Conservation (phyloP, 2,888 invertebrate genomes). For the Acleris laterana region DNA sequence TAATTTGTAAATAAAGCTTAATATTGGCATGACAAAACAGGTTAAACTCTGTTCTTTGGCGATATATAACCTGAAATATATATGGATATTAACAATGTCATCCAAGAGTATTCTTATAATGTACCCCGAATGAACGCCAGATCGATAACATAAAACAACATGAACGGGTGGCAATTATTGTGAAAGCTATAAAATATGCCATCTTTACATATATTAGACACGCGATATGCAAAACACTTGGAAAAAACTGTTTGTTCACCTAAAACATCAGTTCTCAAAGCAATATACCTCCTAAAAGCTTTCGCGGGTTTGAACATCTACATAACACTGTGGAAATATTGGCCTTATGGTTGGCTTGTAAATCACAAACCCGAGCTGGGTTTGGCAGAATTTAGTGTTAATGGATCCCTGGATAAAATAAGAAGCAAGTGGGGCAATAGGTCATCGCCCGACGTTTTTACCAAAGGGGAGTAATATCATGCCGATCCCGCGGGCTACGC, state of each 20-base stretch:
- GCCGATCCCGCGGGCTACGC: not conserved
- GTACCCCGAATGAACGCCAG: too few species aligned
- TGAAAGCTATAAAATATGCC: not conserved
- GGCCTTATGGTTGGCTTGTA: constrained; percentile 13
- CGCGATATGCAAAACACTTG: constrained; percentile 16
- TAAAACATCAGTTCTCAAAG: constrained; percentile 8
- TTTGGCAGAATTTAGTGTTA: constrained; percentile 27
- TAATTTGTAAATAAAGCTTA: too few species aligned
- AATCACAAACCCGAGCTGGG: constrained; percentile 21
- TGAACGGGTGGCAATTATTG: not conserved
- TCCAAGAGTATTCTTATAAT: too few species aligned
- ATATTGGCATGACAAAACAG: too few species aligned
- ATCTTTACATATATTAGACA: not conserved
- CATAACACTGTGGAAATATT: constrained; percentile 1
- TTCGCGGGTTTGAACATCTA: not conserved
- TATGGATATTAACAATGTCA: too few species aligned
- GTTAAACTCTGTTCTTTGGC: too few species aligned
- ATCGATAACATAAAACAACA: not conserved
- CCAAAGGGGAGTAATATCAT: constrained; percentile 8
- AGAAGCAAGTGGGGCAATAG: constrained; percentile 29
- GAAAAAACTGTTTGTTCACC: constrained; percentile 14
- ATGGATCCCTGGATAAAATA: constrained; percentile 12
- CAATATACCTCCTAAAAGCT: constrained; percentile 9
- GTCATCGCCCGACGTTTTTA: constrained; percentile 18
- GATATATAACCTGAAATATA: too few species aligned